Base-by-base conservation (phyloP, 2,888 invertebrate species). In the Drosophila flavopinicola region DNA sequence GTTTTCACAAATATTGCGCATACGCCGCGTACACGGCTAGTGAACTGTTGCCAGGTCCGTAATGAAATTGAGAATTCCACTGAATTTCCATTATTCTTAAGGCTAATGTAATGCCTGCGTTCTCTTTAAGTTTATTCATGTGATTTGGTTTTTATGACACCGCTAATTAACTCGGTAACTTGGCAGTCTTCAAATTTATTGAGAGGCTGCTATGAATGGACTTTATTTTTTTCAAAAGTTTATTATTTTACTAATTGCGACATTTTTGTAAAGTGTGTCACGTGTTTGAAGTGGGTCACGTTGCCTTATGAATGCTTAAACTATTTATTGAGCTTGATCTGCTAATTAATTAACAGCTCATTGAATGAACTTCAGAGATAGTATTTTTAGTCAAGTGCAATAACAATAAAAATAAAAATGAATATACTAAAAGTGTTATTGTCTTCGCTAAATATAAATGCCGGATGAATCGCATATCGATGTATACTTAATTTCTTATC, bases 11-110 rank as follows among this genome's bases (percentile, higher is more conserved):
- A 75, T 67, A 57, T 80, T 80, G 67, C 87, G 71, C 68, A 80
- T 80, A 84, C 80, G 80, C 78, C 61, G 52, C 35, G 66, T 59
- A n/a, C n/a, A n/a, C n/a, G 53, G n/a, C 33, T 37, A 17, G 37
- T 29, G 42, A 15, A 27, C 33, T 37, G 53, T 63, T 58, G 49
- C 60, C 33, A 39, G 49, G 49, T 49, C 20, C 47, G 41, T 59
- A 72, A 66, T 72, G 48, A 58, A 68, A 67, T 52, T 58, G 39
- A 39, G 47, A 48, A 74, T 73, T 63, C 56, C 51, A 38, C 42
- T 64, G 61, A 73, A 53, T 33, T 24, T 37, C 53, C 9, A 33
- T 54, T 20, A n/a, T 29, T 39, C 23, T 29, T 42, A 15, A 29
- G 48, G 41, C 56, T 20, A 73, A 73, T 66, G 47, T 38, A 38